phyloP scores from a whole-genome alignment of 1,140 invertebrate species.

The Sarcophaga bullata region DNA sequence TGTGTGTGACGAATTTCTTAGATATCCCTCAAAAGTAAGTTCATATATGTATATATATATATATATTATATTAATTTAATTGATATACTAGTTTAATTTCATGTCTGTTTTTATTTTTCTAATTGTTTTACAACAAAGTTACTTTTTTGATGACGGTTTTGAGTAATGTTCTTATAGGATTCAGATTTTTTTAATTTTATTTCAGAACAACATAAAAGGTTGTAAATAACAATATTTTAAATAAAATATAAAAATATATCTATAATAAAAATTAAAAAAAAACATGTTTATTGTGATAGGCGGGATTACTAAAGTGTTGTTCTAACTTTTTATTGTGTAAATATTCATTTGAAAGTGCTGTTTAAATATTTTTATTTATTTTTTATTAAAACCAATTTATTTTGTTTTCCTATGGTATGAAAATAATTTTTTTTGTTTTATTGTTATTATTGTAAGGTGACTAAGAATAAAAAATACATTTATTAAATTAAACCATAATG shows the following conservation, averaged over 20 bases:
- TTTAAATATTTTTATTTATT: background rate
- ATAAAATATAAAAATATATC: background rate
- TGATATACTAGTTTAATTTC: too few relatives aligned
- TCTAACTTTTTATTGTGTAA: slow-evolving; percentile 4
- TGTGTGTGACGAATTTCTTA: background rate
- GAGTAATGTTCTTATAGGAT: background rate
- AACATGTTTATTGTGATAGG: background rate
- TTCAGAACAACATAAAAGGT: too few relatives aligned
- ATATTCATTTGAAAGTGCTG: background rate
- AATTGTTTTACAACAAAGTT: slow-evolving; percentile 10
- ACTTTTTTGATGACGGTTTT: slow-evolving; percentile 10
- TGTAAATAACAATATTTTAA: too few relatives aligned
- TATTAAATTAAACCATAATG: slow-evolving; percentile 14
- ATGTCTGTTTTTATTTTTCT: background rate
- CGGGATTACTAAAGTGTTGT: background rate
- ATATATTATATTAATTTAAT: too few relatives aligned
- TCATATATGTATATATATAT: too few relatives aligned
- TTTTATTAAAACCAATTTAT: background rate
- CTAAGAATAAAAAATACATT: slow-evolving; percentile 34
- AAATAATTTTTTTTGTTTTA: slow-evolving; percentile 6
- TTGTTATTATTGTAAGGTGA: slow-evolving; percentile 32
- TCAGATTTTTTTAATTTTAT: background rate
- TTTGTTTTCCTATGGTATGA: slow-evolving; percentile 14
- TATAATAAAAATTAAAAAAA: background rate
- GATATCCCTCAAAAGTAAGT: too few relatives aligned